A percentile compares a stretch with the other conserved stretches of the same genome.
Conservation (phyloP, 2,113 vertebrate genomes). For the Neolamprologus fasciatus region DNA sequence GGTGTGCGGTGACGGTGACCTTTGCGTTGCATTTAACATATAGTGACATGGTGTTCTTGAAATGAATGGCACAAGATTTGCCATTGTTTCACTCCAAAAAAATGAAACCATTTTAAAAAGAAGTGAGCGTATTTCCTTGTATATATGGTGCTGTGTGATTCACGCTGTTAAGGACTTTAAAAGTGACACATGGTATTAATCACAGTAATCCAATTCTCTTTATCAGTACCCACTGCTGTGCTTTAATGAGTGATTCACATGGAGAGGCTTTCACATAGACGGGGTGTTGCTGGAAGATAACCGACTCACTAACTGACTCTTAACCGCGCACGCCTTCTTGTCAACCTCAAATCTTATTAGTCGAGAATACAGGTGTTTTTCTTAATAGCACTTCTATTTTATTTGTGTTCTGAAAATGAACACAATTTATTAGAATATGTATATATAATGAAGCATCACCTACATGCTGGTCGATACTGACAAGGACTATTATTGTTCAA, state of each 20-base stretch:
- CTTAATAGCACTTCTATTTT: not conserved
- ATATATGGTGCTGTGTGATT: conserved; percentile 22
- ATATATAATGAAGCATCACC: not conserved
- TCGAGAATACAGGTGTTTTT: not conserved
- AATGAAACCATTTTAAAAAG: conserved; percentile 6
- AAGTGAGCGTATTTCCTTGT: not conserved
- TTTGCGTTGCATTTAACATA: not conserved
- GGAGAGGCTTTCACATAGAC: not conserved
- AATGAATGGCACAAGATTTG: not conserved
- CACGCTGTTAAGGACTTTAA: conserved; percentile 50
- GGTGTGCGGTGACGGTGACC: not conserved
- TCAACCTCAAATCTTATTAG: conserved; percentile 1
- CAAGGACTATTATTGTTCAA: not conserved
- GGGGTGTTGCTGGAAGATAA: conserved; percentile 34
- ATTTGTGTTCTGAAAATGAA: not conserved
- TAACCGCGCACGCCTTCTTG: not conserved
- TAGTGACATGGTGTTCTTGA: not conserved
- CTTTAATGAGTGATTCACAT: conserved; percentile 38
- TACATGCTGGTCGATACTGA: not conserved
- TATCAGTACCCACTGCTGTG: conserved; percentile 51
- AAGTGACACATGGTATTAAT: conserved; percentile 60
- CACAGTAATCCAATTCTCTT: conserved; percentile 66
- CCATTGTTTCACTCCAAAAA: not conserved
- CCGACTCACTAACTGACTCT: not conserved
- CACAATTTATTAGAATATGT: not conserved